Evolutionary conservation across 92 coral and sea anemone genomes (phyloP).

Genomic region (Ricordea florida): DNA sequence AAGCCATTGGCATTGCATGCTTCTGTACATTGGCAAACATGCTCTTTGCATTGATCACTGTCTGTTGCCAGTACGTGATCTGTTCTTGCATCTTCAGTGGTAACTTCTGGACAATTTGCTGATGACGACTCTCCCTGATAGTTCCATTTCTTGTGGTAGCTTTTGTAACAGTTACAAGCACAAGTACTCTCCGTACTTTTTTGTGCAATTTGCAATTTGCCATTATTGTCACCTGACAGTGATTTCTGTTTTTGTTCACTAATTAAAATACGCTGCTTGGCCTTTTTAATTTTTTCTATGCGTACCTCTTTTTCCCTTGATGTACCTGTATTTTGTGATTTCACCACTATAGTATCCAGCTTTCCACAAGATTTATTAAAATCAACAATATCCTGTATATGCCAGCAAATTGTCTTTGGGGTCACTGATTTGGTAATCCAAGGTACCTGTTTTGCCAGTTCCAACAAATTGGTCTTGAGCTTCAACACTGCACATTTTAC

Average conservation of each 20-base stretch:
- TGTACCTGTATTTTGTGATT: slow-evolving; percentile 43
- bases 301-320: slow-evolving; percentile 10
- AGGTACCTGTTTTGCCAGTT: slow-evolving; percentile 68
- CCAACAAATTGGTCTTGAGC: slow-evolving; percentile 6
- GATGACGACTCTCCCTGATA: no score
- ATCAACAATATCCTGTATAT: slow-evolving; percentile 43
- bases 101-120: no score
- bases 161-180: no score
- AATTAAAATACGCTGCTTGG: slow-evolving; percentile 33
- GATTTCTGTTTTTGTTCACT: not conserved
- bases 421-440: slow-evolving; percentile 59
- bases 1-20: not conserved
- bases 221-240: not conserved
- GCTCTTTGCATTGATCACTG: no score
- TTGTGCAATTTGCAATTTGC: no score
- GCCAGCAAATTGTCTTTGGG: slow-evolving; percentile 20
- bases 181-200: no score
- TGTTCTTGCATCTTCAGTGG: not conserved
- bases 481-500: not conserved
- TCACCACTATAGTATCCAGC: slow-evolving; percentile 19
- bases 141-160: no score
- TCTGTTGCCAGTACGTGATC: no score
- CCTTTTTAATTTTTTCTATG: slow-evolving; percentile 46
- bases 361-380: slow-evolving; percentile 54
- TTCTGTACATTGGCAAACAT: no score